Evolutionary conservation across 2,797 vertebrate genomes (phyloP).

Genomic region (Percopsis omiscomaycus): DNA sequence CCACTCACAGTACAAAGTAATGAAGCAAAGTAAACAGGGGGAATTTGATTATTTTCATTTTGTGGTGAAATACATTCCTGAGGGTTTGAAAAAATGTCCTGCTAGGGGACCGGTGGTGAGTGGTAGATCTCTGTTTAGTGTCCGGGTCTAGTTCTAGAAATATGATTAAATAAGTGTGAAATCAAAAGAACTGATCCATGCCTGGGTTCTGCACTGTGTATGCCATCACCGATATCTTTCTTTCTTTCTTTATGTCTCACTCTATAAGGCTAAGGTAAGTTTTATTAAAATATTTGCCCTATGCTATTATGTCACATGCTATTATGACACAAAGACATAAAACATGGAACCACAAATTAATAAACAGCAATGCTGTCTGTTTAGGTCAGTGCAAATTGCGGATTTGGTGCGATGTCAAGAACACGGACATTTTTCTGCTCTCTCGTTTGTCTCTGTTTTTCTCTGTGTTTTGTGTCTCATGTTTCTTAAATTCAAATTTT

Average conservation of each 20-base stretch:
- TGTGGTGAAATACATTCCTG: slow-evolving; percentile 44
- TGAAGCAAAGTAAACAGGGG: slow-evolving; percentile 61
- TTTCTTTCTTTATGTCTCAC: slow-evolving; percentile 1
- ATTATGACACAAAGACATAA: slow-evolving; percentile 57
- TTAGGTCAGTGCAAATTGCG: slow-evolving; percentile 77
- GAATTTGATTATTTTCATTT: slow-evolving; percentile 61
- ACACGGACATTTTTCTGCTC: slow-evolving; percentile 57
- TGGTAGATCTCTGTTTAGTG: slow-evolving; percentile 50
- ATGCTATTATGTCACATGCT: slow-evolving; percentile 63
- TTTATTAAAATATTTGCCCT: slow-evolving; percentile 70
- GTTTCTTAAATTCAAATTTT: slow-evolving; percentile 74
- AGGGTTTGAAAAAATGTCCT: slow-evolving; percentile 39
- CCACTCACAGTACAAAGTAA: slow-evolving; percentile 55
- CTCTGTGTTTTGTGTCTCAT: slow-evolving; percentile 24
- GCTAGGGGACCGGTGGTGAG: slow-evolving; percentile 24
- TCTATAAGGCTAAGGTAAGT: background rate
- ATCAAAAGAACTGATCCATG: slow-evolving; percentile 44
- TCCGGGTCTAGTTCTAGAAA: slow-evolving; percentile 45
- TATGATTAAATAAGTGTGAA: slow-evolving; percentile 54
- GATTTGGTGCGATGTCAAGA: slow-evolving; percentile 72
- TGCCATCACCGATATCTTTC: slow-evolving; percentile 44
- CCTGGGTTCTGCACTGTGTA: slow-evolving; percentile 33
- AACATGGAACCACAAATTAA: slow-evolving; percentile 65
- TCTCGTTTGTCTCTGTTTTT: slow-evolving; percentile 44
- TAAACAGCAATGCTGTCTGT: slow-evolving; percentile 73